phyloP scores from a whole-genome alignment of 2,888 invertebrate species.

The Drosophila barbarae region DNA sequence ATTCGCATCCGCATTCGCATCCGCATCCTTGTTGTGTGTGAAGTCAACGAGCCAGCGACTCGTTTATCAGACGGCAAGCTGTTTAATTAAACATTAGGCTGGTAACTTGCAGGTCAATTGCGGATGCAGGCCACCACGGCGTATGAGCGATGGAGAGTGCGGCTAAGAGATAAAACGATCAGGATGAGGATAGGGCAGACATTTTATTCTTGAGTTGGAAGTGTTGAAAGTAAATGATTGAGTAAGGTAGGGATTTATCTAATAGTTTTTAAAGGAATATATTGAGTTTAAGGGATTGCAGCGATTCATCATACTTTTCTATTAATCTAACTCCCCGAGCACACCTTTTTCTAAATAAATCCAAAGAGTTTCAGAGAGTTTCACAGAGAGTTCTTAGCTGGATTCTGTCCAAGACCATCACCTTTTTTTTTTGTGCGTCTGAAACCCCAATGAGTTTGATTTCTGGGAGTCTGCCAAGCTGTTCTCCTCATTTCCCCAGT shows the following conservation, averaged over 20 bases:
- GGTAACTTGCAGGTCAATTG: conserved; percentile 23
- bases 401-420: background rate
- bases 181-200: background rate
- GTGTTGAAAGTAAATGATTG: background rate
- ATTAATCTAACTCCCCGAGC: too few species aligned
- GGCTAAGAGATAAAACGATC: background rate
- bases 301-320: too few species aligned
- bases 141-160: conserved; percentile 31
- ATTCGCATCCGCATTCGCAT: background rate
- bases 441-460: background rate
- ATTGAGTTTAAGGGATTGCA: too few species aligned
- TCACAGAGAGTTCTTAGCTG: background rate
- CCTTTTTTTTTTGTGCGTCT: background rate
- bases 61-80: conserved; percentile 42
- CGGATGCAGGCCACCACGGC: conserved; percentile 13
- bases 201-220: background rate
- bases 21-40: conserved; percentile 1
- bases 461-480: conserved; percentile 6
- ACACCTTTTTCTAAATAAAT: background rate
- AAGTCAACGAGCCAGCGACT: conserved; percentile 28
- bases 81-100: conserved; percentile 48
- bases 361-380: background rate
- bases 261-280: too few species aligned
- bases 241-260: background rate
- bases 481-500: background rate